Conservation (phyloP, 2,888 invertebrate genomes). For the Polietes domitor region DNA sequence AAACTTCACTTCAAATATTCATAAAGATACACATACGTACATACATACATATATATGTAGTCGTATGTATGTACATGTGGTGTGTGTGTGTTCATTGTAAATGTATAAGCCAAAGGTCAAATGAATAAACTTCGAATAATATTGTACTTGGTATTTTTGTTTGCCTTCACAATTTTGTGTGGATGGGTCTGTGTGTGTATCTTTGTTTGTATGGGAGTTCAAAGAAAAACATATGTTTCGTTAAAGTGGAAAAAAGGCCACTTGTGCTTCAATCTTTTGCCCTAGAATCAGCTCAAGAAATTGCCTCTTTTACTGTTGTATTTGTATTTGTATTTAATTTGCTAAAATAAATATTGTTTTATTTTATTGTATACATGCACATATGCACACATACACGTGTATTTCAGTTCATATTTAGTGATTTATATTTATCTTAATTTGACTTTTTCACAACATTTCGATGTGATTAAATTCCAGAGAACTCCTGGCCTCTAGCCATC, state of each 20-base stretch:
- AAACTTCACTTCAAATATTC: not conserved
- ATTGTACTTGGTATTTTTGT: not conserved
- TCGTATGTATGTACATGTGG: not conserved
- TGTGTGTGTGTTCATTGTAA: not conserved
- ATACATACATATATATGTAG: not conserved
- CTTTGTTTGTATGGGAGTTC: not conserved
- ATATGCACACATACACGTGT: not conserved
- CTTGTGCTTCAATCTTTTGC: not conserved
- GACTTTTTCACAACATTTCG: not conserved
- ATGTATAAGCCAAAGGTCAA: constrained; percentile 7
- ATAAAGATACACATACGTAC: not conserved
- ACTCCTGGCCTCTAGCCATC: too few species aligned
- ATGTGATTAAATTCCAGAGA: too few species aligned
- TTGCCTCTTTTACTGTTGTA: constrained; percentile 11
- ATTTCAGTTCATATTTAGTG: not conserved
- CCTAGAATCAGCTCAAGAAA: not conserved
- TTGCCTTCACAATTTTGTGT: not conserved
- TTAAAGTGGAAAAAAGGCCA: too few species aligned
- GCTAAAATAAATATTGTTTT: constrained; percentile 21
- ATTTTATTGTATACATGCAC: not conserved
- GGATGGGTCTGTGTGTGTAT: not conserved
- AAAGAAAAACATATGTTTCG: constrained; percentile 22
- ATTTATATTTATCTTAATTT: not conserved
- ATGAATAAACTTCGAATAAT: not conserved
- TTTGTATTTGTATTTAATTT: constrained; percentile 35